These are phyloP conservation scores for Myiopsitta monachus DNA, from an alignment of 2,113 vertebrate species.

Conservation along the genomic window DNA sequence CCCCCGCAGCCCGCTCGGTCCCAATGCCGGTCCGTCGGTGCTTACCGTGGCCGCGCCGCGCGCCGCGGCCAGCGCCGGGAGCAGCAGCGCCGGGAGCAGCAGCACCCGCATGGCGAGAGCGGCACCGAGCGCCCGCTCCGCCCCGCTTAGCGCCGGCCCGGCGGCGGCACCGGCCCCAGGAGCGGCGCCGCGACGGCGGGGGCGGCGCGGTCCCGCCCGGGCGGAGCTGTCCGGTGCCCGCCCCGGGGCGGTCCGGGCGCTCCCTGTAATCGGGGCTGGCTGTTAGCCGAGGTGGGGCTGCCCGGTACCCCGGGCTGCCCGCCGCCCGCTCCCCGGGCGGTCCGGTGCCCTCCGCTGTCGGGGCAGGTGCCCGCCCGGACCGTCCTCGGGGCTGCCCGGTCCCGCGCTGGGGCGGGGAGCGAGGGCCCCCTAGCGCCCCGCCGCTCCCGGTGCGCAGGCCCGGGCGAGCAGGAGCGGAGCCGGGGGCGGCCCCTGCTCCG, in stretches of 20 bases:
- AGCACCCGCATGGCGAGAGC: slow-evolving; percentile 31
- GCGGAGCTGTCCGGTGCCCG: not conserved
- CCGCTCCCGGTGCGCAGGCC: not conserved
- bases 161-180: not conserved
- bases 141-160: not conserved
- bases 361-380: not conserved
- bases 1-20: not conserved
- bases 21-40: not conserved
- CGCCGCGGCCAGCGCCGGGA: slow-evolving; percentile 10
- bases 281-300: not conserved
- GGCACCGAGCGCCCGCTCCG: not conserved
- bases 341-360: no score
- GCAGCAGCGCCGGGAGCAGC: slow-evolving; percentile 29
- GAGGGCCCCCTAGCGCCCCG: not conserved
- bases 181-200: not conserved
- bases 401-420: not conserved
- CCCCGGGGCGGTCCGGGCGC: not conserved
- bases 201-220: not conserved
- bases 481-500: no score
- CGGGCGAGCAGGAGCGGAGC: no score
- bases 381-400: not conserved
- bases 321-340: no score
- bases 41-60: slow-evolving; percentile 17
- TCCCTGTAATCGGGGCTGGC: not conserved
- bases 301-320: not conserved